These are phyloP conservation scores for Phoebastria nigripes DNA, from an alignment of 2,797 vertebrate species.

Conservation along the genomic window DNA sequence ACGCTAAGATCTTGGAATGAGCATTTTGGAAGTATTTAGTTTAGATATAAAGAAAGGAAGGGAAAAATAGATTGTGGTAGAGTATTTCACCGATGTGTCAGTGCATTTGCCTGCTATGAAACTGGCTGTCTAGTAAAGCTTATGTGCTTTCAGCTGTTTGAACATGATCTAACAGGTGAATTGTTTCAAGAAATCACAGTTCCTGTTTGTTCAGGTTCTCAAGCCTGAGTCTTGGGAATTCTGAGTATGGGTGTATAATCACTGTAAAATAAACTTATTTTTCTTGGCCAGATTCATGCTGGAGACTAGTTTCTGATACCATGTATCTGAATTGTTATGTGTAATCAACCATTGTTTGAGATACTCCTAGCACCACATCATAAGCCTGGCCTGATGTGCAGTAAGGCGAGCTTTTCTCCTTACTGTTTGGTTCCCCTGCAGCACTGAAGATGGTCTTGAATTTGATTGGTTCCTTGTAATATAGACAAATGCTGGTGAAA, in stretches of 20 bases:
- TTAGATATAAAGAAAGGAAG: background rate
- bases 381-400: background rate
- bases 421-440: background rate
- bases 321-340: background rate
- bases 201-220: background rate
- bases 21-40: background rate
- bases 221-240: background rate
- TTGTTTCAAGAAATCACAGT: background rate
- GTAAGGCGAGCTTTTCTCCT: background rate
- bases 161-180: background rate
- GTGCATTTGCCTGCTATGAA: background rate
- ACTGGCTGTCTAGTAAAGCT: background rate
- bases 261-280: background rate
- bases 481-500: background rate
- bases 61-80: background rate
- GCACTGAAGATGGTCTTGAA: background rate
- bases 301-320: background rate
- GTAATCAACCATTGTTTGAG: background rate
- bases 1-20: background rate
- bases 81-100: background rate
- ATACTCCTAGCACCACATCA: background rate
- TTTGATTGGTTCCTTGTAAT: background rate
- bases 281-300: background rate
- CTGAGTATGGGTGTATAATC: background rate
- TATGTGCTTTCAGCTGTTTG: background rate